phyloP scores from a whole-genome alignment of 2,113 vertebrate species.

The Ursus arctos region DNA sequence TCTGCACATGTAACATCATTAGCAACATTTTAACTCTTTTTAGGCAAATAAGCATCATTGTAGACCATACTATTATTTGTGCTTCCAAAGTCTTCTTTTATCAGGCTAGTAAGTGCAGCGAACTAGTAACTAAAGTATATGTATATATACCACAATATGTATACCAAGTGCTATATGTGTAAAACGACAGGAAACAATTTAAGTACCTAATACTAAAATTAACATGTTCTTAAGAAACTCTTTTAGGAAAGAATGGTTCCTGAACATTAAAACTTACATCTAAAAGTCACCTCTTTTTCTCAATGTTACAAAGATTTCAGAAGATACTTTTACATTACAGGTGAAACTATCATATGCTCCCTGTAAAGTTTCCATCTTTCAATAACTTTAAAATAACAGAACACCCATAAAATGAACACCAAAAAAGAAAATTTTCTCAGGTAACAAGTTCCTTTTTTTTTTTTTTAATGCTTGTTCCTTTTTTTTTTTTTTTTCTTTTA shows the following conservation, averaged over 20 bases:
- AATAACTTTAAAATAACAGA: slow-evolving; percentile 42
- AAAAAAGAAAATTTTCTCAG: not conserved
- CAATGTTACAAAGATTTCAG: slow-evolving; percentile 34
- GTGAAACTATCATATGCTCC: slow-evolving; percentile 43
- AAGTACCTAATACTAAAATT: slow-evolving; percentile 28
- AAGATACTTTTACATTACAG: not conserved
- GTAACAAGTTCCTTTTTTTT: not conserved
- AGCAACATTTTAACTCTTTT: slow-evolving; percentile 44
- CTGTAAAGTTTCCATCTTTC: not conserved
- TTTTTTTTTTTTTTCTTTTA: not conserved
- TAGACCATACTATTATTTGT: not conserved
- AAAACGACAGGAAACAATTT: not conserved
- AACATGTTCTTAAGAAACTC: not conserved
- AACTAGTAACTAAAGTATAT: slow-evolving; percentile 9
- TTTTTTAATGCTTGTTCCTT: slow-evolving; percentile 33
- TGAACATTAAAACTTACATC: slow-evolving; percentile 32
- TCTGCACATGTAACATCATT: not conserved
- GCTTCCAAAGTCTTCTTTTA: not conserved
- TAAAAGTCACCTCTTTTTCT: slow-evolving; percentile 44
- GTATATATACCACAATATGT: not conserved
- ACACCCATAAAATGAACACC: slow-evolving; percentile 55
- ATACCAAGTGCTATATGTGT: not conserved
- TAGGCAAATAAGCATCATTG: not conserved
- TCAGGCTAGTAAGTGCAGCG: not conserved
- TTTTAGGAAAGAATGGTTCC: slow-evolving; percentile 21